Evolutionary conservation across 2,113 vertebrate species (phyloP), one percentile per base, ranked within the genome.

Genomic region (Stigmatopora nigra): DNA sequence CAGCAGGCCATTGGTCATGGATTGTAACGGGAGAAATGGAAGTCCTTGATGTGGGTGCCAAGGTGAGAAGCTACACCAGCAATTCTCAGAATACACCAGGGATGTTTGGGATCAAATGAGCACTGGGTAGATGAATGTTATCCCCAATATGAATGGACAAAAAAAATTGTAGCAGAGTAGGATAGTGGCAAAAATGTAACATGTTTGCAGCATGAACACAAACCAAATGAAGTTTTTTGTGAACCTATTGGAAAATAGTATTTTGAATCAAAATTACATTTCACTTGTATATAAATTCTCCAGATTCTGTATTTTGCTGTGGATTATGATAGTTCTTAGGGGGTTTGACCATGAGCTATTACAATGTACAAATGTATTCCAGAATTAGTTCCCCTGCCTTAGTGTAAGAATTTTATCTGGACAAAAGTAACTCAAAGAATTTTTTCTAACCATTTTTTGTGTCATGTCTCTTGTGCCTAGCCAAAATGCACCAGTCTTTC

Each of bases 11-110:
- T 65, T 75, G 81, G 85, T 88, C 82, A 80, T 75, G 84, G 80
- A 86, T 89, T 79, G 82, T 78, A 80, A 84, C 78, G 74, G 72
- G 73, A 84, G 79, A 75, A 63, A 81, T 76, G 74, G 79, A 78
- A 68, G 71, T 78, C 77, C 78, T 87, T 89, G 83, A 86, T 87
- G 79, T 87, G 74, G 57, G 70, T 78, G 82, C 84, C 88, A 89
- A 85, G 82, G 84, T 86, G 83, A 84, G 80, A 77, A 76, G 70
- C 79, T 84, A 73, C 76, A 70, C 78, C 67, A 60, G 65, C 38
- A 70, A 87, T 87, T 89, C 84, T 81, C 86, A 89, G 78, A 76
- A 76, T 79, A 56, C 83, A 61, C 85, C 67, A 19, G 78, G 65
- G 83, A 79, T 31, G 64, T 71, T 72, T 61, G 48, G 74, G 70